Evolutionary conservation across 2,113 vertebrate genomes (phyloP).

Genomic region (Notiomystis cincta): DNA sequence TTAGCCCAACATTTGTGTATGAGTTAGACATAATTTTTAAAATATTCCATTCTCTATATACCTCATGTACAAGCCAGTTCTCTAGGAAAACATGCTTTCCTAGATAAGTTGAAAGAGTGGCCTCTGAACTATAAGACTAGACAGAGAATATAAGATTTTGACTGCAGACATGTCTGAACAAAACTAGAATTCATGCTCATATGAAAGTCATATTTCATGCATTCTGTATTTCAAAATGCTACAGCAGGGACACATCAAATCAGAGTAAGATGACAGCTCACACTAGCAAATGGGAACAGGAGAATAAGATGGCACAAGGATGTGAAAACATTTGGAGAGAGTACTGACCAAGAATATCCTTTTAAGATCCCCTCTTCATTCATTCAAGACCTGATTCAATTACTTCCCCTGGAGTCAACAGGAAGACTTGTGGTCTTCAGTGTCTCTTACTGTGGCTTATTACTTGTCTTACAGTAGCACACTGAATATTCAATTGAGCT

Average conservation of each 20-base stretch:
- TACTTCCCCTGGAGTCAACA: constrained; percentile 27
- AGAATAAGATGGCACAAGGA: constrained; percentile 2
- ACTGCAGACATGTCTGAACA: not conserved
- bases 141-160: constrained; percentile 37
- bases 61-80: not conserved
- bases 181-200: not conserved
- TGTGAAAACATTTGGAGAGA: not conserved
- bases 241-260: not conserved
- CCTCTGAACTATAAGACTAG: not conserved
- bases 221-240: constrained; percentile 17
- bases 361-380: constrained; percentile 33
- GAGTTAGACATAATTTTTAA: not conserved
- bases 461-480: constrained; percentile 23
- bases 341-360: not conserved
- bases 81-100: constrained; percentile 22
- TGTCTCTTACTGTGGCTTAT: not conserved
- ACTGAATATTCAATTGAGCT: not conserved
- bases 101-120: not conserved
- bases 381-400: constrained; percentile 29
- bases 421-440: constrained; percentile 33
- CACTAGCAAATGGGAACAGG: not conserved
- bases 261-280: constrained; percentile 24
- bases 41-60: not conserved
- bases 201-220: constrained; percentile 9
- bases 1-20: not conserved